phyloP scores from a whole-genome alignment of 1,140 invertebrate species.

The Vanessa tameamea region DNA sequence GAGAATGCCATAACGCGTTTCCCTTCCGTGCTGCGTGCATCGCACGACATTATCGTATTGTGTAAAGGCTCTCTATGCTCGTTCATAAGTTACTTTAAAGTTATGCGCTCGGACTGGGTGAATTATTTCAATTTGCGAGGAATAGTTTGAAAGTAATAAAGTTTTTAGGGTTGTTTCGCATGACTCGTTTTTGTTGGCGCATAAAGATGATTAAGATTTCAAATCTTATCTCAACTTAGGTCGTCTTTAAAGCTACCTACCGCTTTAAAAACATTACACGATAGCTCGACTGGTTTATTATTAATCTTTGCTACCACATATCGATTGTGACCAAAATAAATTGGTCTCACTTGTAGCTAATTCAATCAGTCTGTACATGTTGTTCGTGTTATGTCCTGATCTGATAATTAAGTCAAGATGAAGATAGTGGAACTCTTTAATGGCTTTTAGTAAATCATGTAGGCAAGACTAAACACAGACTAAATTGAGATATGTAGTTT shows the following conservation, averaged over 20 bases:
- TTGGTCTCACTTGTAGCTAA: too few relatives aligned
- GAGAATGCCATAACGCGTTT: slow-evolving; percentile 55
- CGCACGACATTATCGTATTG: slow-evolving; percentile 50
- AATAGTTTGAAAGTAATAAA: slow-evolving; percentile 67
- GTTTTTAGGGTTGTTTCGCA: slow-evolving; percentile 66
- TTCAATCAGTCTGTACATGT: too few relatives aligned
- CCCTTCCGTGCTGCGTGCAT: slow-evolving; percentile 51
- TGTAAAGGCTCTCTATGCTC: slow-evolving; percentile 49
- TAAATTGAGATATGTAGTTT: too few relatives aligned
- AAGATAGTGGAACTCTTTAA: too few relatives aligned
- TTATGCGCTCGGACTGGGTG: slow-evolving; percentile 59
- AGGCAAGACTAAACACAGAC: too few relatives aligned
- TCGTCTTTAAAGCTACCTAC: background rate
- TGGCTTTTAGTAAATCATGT: too few relatives aligned
- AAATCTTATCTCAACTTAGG: slow-evolving; percentile 28
- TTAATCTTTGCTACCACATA: too few relatives aligned
- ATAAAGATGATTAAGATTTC: slow-evolving; percentile 52
- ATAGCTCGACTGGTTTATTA: too few relatives aligned
- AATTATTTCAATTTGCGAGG: slow-evolving; percentile 71
- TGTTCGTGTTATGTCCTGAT: too few relatives aligned
- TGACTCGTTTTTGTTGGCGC: slow-evolving; percentile 57
- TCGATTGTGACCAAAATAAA: too few relatives aligned
- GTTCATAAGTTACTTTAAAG: slow-evolving; percentile 62
- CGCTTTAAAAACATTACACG: background rate
- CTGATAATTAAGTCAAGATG: too few relatives aligned